These are phyloP conservation scores for Epirrhoe tristata DNA, from an alignment of 2,888 invertebrate species.

Conservation along the genomic window DNA sequence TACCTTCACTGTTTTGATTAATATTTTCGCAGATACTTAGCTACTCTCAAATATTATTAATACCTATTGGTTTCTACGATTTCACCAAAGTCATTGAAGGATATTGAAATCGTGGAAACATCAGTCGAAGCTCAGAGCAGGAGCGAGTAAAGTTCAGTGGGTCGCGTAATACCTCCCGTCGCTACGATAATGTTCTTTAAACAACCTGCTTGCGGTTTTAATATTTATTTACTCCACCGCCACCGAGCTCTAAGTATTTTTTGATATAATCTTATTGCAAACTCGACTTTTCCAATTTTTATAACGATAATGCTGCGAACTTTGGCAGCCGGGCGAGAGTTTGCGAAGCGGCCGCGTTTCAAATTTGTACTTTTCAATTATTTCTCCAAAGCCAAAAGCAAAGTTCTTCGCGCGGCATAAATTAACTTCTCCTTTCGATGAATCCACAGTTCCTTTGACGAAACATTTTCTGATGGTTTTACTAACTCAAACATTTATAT, in stretches of 20 bases:
- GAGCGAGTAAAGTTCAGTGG: slow-evolving; percentile 60
- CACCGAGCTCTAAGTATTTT: slow-evolving; percentile 51
- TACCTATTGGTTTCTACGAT: slow-evolving; percentile 34
- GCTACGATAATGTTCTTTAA: slow-evolving; percentile 61
- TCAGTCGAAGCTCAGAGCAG: slow-evolving; percentile 48
- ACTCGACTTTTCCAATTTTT: slow-evolving; percentile 64
- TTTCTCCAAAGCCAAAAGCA: slow-evolving; percentile 60
- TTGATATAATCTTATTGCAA: slow-evolving; percentile 56
- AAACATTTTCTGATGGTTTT: slow-evolving; percentile 55
- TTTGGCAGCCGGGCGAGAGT: slow-evolving; percentile 54
- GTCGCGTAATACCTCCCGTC: slow-evolving; percentile 58
- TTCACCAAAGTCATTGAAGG: slow-evolving; percentile 43
- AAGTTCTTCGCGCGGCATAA: slow-evolving; percentile 62
- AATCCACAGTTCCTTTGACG: slow-evolving; percentile 55
- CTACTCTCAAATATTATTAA: background rate
- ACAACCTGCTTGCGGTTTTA: slow-evolving; percentile 59
- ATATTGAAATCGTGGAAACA: slow-evolving; percentile 55
- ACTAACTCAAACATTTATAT: slow-evolving; percentile 50
- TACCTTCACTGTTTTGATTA: background rate
- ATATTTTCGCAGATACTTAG: background rate
- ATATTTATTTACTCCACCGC: slow-evolving; percentile 59
- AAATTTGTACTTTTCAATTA: slow-evolving; percentile 71
- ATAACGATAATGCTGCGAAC: slow-evolving; percentile 65
- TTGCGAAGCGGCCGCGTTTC: slow-evolving; percentile 54
- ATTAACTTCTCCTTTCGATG: slow-evolving; percentile 66